Evolutionary conservation across 1,140 invertebrate species (phyloP), one percentile per base, ranked within the genome.

Genomic region (Heliothis subflexa): DNA sequence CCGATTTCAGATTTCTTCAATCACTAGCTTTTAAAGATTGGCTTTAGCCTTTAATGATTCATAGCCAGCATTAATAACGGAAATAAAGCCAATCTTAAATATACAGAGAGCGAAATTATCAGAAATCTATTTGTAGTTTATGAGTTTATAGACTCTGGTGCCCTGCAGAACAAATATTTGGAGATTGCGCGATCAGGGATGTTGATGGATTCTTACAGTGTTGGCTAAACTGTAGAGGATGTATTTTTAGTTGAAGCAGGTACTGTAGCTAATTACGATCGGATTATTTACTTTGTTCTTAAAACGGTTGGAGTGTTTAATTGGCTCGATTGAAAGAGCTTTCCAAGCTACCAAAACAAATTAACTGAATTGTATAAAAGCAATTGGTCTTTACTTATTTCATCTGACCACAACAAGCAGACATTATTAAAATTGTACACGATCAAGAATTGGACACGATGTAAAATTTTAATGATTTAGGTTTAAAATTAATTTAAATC

Each of bases 81-180:
- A 62, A 64, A 64, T 75, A 52, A 54, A 64, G 57, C 18, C 72
- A 61, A 52, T 52, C 47, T 59, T 18, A 62, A 64, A 50, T 62
- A 75, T 12, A 62, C 73, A 50, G 2, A 10, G 25, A 28, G 59
- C 49, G 49, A 75, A 75, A 52, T 75, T 28, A 64, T 75, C 73
- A 64, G 59, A 75, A 64, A 50, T 81, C 82, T 87, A 87, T 83
- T 82, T 83, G 16, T 66, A 81, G 70, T 80, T 81, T 72, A 84
- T 85, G 85, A 83, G 85, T 82, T 86, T 83, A 83, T 85, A 81
- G 76, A 79, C 79, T 79, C 52, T 9, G 54, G 3, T 59, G 55
- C 55, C 68, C 50, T 55, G 47, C 40, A 52, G 66, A 52, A 55
- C 68, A 52, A 71, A 71, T 71, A 54, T 71, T 70, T 70, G 66